phyloP scores from a whole-genome alignment of 2,888 invertebrate genomes.

The Plusia festucae region DNA sequence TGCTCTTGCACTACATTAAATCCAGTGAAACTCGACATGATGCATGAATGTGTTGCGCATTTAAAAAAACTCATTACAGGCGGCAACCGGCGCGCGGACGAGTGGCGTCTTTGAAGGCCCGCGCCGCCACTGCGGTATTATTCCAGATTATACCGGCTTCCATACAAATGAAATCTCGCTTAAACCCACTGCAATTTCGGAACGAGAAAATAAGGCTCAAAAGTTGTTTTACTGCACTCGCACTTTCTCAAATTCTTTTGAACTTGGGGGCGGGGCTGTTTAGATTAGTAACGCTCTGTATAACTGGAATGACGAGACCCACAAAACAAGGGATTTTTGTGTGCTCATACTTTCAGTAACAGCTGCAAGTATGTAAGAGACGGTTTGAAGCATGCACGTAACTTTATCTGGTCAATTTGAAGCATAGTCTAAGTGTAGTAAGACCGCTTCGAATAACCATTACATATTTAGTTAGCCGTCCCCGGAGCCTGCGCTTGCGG shows the following conservation, averaged over 20 bases:
- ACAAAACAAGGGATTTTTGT: conserved; percentile 37
- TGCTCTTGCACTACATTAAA: conserved; percentile 75
- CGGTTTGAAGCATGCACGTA: conserved; percentile 57
- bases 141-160: conserved; percentile 88
- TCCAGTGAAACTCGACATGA: conserved; percentile 76
- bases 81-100: conserved; percentile 84
- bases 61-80: conserved; percentile 88
- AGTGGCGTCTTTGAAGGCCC: conserved; percentile 88
- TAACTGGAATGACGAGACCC: conserved; percentile 43
- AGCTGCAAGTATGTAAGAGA: conserved; percentile 22
- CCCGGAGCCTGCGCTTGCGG: conserved; percentile 83
- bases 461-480: conserved; percentile 85
- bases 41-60: conserved; percentile 86
- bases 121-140: conserved; percentile 86
- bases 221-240: conserved; percentile 85
- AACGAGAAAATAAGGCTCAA: conserved; percentile 87
- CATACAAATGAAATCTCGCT: conserved; percentile 89
- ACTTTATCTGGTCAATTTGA: conserved; percentile 75
- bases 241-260: conserved; percentile 81
- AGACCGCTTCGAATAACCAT: conserved; percentile 79
- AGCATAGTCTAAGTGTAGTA: conserved; percentile 74
- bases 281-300: conserved; percentile 50
- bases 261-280: conserved; percentile 60
- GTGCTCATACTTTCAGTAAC: background rate
- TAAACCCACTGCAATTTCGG: conserved; percentile 88